Base-by-base conservation (phyloP, 2,888 invertebrate species). In the Microchrysa polita region DNA sequence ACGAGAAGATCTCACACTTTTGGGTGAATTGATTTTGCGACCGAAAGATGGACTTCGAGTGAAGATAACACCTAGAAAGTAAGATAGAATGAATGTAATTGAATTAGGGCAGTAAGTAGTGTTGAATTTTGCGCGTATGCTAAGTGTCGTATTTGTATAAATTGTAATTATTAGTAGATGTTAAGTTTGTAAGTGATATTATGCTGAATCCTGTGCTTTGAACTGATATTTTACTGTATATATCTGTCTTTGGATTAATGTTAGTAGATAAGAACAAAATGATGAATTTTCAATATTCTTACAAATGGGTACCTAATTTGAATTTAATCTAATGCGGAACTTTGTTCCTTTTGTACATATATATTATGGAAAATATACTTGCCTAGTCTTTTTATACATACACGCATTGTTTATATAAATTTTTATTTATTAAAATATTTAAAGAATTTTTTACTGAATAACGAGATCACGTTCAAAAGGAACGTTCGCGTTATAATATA, bases 21-120 rank as follows among this genome's bases (percentile, higher is more conserved):
- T 88, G 5, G 88, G 87, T n/a, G 90, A 90, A 79, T 82, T 90
- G 14, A 88, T 90, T 71, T 81, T 89, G 53, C 81, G 89, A 74
- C 88, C 90, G 14, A 88, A 87, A 79, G 82, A 88, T 77, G 90
- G 89, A 7, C 82, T 90, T 9, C 80, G 82, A 71, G 83, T 90
- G 0, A 86, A 83, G 78, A 83, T 86, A 53, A 83, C 81, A n/a
- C 81, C 80, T 61, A 81, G 86, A 71, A 76, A 77, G 61, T 82
- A 48, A 12, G 48, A n/a, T 12, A 48, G n/a, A n/a, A n/a, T n/a
- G n/a, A n/a, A n/a, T n/a, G n/a, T n/a, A n/a, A n/a, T n/a, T n/a
- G n/a, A n/a, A 4, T 48, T 12, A 48, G 20, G 22, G 18, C 18
- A 18, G 20, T 10, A 57, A 10, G 10, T 63, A 40, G 34, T 16